A percentile compares a stretch with the other conserved stretches of the same genome.
These are phyloP conservation scores for Oscheius myriophilus DNA, from an alignment of 2,888 invertebrate species.

Conservation along the genomic window DNA sequence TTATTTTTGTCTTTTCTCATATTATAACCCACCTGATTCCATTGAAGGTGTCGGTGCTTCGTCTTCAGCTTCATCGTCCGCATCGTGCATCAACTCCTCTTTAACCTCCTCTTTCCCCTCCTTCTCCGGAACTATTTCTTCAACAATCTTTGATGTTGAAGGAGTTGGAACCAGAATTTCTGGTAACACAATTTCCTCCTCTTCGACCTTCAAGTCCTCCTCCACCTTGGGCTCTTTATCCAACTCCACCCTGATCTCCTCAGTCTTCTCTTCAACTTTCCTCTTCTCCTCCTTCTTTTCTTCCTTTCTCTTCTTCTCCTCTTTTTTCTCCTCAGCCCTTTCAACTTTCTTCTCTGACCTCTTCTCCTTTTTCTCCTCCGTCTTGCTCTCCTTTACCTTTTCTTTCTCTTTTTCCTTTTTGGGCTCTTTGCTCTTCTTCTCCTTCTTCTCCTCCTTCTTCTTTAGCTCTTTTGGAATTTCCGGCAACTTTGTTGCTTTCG, in stretches of 20 bases:
- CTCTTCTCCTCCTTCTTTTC: constrained; percentile 1
- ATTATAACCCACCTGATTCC: no score
- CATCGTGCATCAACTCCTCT: no score
- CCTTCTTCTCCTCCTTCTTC: neutral
- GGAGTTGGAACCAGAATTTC: no score
- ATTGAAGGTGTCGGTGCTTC: no score
- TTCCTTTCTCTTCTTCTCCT: neutral
- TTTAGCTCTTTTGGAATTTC: neutral
- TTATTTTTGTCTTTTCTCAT: no score
- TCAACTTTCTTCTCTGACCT: neutral
- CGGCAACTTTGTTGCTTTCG: neutral
- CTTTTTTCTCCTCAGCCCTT: neutral
- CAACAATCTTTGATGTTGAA: no score
- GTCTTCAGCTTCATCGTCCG: no score
- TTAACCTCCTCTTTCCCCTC: no score
- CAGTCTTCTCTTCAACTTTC: neutral
- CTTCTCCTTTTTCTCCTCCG: neutral
- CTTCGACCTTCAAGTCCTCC: neutral
- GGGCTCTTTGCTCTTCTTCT: constrained; percentile 3
- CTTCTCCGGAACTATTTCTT: no score
- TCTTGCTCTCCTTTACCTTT: no score
- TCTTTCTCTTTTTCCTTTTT: neutral
- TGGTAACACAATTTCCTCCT: neutral
- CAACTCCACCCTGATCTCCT: neutral
- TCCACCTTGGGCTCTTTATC: neutral